Evolutionary conservation across 2,888 invertebrate genomes (phyloP).

Genomic region (Leptinotarsa tumamoca): DNA sequence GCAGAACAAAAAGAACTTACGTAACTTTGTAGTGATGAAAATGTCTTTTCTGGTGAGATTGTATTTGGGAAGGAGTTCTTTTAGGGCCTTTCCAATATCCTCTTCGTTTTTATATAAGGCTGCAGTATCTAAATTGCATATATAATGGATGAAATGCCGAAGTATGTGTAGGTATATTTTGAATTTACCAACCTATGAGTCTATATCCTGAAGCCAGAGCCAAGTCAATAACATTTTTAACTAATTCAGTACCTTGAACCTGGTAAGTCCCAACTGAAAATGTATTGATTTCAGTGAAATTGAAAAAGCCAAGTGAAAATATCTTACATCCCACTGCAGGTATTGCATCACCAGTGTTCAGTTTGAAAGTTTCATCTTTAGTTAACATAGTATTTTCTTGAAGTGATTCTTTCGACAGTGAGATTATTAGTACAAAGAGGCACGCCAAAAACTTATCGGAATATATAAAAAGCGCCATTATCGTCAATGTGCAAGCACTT

Average conservation of each 20-base stretch:
- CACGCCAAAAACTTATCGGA: not conserved
- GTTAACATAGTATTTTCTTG: not conserved
- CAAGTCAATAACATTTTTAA: constrained; percentile 71
- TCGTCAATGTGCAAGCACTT: not conserved
- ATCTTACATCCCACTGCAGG: not conserved
- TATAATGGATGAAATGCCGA: constrained; percentile 12
- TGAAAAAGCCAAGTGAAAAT: not conserved
- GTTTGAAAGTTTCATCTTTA: not conserved
- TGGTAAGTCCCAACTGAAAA: constrained; percentile 76
- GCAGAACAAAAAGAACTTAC: constrained; percentile 64
- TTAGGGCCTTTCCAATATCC: constrained; percentile 75
- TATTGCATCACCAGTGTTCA: not conserved
- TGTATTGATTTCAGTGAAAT: not conserved
- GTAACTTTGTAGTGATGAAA: constrained; percentile 83
- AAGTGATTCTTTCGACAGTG: not conserved
- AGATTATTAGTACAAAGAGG: not conserved
- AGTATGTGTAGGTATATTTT: constrained; percentile 14
- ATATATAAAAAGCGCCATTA: not conserved
- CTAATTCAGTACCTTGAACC: constrained; percentile 68
- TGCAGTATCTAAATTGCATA: constrained; percentile 78
- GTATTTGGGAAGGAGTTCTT: constrained; percentile 75
- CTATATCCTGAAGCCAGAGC: constrained; percentile 78
- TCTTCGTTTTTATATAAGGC: constrained; percentile 81
- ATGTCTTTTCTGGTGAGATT: constrained; percentile 74
- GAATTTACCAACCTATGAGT: constrained; percentile 72